A percentile compares a stretch with the other conserved stretches of the same genome.
Conservation (phyloP, 2,888 invertebrate species). For the Habrosyne pyritoides region DNA sequence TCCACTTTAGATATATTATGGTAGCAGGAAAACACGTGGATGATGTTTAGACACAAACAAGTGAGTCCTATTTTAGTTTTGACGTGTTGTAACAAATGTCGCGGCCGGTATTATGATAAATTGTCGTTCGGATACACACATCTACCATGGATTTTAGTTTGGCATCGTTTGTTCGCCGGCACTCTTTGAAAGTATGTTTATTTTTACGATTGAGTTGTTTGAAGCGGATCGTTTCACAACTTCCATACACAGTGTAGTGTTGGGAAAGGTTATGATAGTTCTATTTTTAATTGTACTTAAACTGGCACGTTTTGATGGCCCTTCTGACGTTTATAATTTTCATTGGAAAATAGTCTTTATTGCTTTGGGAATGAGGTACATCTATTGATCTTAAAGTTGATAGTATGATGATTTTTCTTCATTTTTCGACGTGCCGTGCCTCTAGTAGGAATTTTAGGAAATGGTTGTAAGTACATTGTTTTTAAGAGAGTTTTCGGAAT, state of each 20-base stretch:
- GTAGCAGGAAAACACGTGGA: slow-evolving; percentile 56
- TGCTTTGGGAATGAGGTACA: too few relatives aligned
- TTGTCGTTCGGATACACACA: slow-evolving; percentile 38
- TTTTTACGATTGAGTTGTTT: neutral
- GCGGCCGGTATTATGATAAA: slow-evolving; percentile 47
- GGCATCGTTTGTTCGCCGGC: neutral
- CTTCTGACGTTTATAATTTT: too few relatives aligned
- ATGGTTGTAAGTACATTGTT: too few relatives aligned
- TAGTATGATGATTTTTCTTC: too few relatives aligned
- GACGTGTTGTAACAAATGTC: slow-evolving; percentile 51
- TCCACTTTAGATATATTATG: slow-evolving; percentile 62
- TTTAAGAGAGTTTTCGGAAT: too few relatives aligned
- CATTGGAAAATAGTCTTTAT: too few relatives aligned
- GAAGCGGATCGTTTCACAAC: neutral
- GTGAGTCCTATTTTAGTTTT: slow-evolving; percentile 51
- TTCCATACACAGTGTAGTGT: neutral
- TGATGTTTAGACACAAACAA: slow-evolving; percentile 48
- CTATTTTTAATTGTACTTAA: neutral
- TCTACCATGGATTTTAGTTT: slow-evolving; percentile 26
- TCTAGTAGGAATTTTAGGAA: too few relatives aligned
- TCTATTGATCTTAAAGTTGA: too few relatives aligned
- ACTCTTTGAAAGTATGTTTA: neutral
- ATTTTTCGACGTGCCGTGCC: too few relatives aligned
- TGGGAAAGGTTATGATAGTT: slow-evolving; percentile 1
- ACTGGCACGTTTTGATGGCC: too few relatives aligned